Conservation (phyloP, 2,888 invertebrate species). For the Rhagonycha lutea region DNA sequence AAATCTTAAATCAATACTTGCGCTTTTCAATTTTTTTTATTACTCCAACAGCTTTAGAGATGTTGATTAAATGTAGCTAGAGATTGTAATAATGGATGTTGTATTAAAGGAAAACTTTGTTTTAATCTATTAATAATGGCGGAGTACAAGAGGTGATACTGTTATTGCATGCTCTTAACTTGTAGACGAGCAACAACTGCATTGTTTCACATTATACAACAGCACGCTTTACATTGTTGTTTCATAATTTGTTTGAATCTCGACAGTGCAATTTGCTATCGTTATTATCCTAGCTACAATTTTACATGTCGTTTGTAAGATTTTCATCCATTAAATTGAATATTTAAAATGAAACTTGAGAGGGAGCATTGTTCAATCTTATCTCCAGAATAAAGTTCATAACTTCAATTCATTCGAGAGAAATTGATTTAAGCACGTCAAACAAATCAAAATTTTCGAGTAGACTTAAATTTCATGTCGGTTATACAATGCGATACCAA, state of each 20-base stretch:
- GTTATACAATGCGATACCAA: neutral
- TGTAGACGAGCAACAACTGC: conserved; percentile 28
- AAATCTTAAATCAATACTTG: neutral
- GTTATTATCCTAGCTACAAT: conserved; percentile 19
- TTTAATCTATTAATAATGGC: neutral
- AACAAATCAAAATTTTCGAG: neutral
- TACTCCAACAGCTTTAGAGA: neutral
- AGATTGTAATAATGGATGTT: neutral
- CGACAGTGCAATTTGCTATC: conserved; percentile 24
- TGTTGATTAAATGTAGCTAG: neutral
- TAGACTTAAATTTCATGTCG: neutral
- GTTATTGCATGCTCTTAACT: conserved; percentile 28
- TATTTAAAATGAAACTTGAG: conserved; percentile 3
- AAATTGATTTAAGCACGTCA: neutral
- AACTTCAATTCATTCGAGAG: neutral
- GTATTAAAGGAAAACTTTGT: neutral
- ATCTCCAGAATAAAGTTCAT: neutral
- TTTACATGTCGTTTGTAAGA: conserved; percentile 13
- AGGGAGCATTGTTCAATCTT: neutral
- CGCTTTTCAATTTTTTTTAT: neutral
- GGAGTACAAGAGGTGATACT: conserved; percentile 16
- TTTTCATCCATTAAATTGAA: conserved; percentile 7
- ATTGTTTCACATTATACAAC: conserved; percentile 20
- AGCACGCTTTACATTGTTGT: conserved; percentile 14
- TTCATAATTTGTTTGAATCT: conserved; percentile 20